phyloP scores from a whole-genome alignment of 2,797 vertebrate genomes.

The Anisognathus igniventris region DNA sequence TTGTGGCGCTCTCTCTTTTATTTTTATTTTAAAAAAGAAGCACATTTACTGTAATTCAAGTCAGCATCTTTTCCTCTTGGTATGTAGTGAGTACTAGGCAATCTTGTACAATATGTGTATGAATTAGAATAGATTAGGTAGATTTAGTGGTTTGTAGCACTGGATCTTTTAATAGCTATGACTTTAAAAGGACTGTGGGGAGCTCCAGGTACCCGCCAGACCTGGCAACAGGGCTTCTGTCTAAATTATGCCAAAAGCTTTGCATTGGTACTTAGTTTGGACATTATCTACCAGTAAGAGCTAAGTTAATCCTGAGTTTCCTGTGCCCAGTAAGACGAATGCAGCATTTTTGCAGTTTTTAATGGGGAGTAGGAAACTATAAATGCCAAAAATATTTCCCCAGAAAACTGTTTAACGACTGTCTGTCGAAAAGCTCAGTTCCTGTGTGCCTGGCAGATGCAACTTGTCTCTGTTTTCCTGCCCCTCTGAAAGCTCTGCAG shows the following conservation, averaged over 20 bases:
- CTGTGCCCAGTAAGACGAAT: neutral
- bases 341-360: conserved; percentile 6
- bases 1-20: conserved; percentile 55
- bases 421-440: neutral
- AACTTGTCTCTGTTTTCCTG: neutral
- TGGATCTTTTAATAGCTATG: conserved; percentile 55
- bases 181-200: conserved; percentile 37
- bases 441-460: neutral
- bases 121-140: conserved; percentile 73
- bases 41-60: conserved; percentile 69
- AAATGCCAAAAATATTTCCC: conserved; percentile 7
- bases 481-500: neutral
- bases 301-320: neutral
- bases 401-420: neutral
- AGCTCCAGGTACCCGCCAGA: conserved; percentile 39
- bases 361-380: neutral
- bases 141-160: conserved; percentile 72
- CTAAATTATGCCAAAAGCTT: neutral
- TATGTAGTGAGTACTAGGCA: conserved; percentile 67
- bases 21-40: conserved; percentile 51
- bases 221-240: conserved; percentile 39
- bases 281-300: neutral
- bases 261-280: neutral
- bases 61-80: conserved; percentile 65
- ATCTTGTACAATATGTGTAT: conserved; percentile 72